Base-by-base conservation (phyloP, 2,797 vertebrate species). In the Nothura maculosa region DNA sequence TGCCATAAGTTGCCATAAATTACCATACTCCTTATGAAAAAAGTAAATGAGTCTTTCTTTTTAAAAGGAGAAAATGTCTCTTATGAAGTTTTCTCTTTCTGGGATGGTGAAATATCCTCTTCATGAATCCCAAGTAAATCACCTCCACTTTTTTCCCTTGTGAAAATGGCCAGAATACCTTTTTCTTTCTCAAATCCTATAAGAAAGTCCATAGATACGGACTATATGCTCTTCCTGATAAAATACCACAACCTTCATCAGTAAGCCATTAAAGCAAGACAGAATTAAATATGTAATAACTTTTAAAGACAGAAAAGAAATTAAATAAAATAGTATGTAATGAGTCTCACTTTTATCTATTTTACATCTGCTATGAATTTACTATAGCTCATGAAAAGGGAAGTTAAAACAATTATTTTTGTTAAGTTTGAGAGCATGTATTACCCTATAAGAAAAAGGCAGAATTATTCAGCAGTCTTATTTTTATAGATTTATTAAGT, bases 401-500 rank as follows among this genome's bases (percentile, higher is more conserved):
- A 95, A 81, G 55, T 86, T 87, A 66, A 72, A 92, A 85, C 69
- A 69, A 80, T 94, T 70, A 81, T 90, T 94, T 94, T 85, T 89
- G 67, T 85, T 95, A 90, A 54, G 80, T 77, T 34, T 76, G 72
- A 92, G 47, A 67, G 25, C 69, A 17, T 12, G 12, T 43, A 96
- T 95, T 96, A 94, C 89, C 82, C 90, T 90, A 91, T 57, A 89
- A 86, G 75, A 66, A 85, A 70, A 90, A 87, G 38, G 67, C 60
- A 92, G 92, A 90, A 84, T 76, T 92, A 89, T 91, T 95, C 88
- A 81, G 40, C 34, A 68, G 68, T 13, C 68, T 60, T 15, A 70
- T 87, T 95, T 82, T 89, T 93, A 94, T 30, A 87, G 82, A 81
- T 62, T 93, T 86, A 85, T 94, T 66, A 89, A 94, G 17, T 78